Evolutionary conservation across 2,113 vertebrate species (phyloP), one percentile per base, ranked within the genome.

Genomic region (Pteronura brasiliensis): DNA sequence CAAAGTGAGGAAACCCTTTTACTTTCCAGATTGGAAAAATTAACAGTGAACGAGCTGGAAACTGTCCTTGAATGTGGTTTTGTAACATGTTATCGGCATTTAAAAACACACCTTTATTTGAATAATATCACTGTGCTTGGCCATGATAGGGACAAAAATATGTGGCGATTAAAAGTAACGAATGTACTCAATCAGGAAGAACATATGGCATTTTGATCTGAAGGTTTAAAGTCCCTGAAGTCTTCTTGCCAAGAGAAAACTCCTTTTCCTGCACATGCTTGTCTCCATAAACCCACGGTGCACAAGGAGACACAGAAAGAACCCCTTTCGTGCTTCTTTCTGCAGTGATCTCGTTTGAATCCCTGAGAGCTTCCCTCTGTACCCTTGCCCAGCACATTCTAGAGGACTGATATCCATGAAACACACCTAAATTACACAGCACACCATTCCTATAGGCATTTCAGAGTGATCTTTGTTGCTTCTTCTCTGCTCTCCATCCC

Each of bases 391-490:
- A 1, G 29, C 15, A 6, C 57, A 17, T 14, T 23, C 27, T 12
- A 57, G 15, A 44, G 65, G 47, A 55, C 23, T 0, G 13, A 34
- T 39, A 20, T 76, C 59, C 69, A 9, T 4, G 36, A 44, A 27
- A 11, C 44, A 5, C 31, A 15, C 36, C 12, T 36, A 20, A 39
- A 13, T 14, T 4, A 6, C 7, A 1, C 12, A 7, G 0, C 39
- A 4, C 3, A 1, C 21, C 1, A 1, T 1, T 27, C 4, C 49
- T 6, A 3, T 1, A 2, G 39, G 34, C 25, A 31, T 29, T 12
- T 20, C 82, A 7, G 31, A 8, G 3, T 17, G 10, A 57, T 29
- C 57, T 61, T 36, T 6, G 13, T 9, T 6, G 0, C 31, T 12
- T 6, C 2, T 49, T 10, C 27, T 36, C 49, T 44, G 3, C 3